Conservation (phyloP, 2,797 vertebrate species). For the Dryobates pubescens region DNA sequence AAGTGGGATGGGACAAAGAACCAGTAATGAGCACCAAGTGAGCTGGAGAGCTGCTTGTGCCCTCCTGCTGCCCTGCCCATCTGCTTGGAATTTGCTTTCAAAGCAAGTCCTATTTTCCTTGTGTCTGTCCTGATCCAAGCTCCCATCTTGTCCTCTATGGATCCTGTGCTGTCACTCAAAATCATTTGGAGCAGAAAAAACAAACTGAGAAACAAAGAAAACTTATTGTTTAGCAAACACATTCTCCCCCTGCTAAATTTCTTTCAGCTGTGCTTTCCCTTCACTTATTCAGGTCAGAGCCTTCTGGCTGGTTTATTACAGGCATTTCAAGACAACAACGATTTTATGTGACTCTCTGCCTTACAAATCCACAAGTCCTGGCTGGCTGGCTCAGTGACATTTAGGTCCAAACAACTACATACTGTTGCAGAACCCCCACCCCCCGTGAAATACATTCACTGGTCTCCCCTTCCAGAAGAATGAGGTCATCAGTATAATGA, state of each 20-base stretch:
- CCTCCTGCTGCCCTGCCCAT: constrained; percentile 51
- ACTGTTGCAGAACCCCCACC: neutral
- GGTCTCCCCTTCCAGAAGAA: neutral
- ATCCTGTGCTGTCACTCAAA: neutral
- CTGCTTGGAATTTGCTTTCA: constrained; percentile 38
- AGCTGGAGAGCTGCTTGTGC: neutral
- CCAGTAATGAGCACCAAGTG: neutral
- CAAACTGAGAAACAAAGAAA: neutral
- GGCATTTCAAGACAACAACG: neutral
- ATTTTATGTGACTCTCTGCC: neutral
- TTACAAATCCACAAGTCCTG: neutral
- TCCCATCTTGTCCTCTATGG: neutral
- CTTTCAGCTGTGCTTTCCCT: neutral
- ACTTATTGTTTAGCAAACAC: neutral
- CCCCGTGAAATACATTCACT: neutral
- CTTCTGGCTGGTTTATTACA: neutral
- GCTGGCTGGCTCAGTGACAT: neutral
- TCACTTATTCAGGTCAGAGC: constrained; percentile 6
- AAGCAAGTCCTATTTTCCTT: constrained; percentile 17
- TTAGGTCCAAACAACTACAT: neutral
- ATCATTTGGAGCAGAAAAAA: constrained; percentile 4
- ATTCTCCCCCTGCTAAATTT: neutral
- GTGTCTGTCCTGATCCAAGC: neutral
- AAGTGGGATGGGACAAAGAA: neutral
- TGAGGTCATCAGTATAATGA: neutral